phyloP scores from a whole-genome alignment of 2,797 vertebrate genomes.

The Threskiornis aethiopicus region DNA sequence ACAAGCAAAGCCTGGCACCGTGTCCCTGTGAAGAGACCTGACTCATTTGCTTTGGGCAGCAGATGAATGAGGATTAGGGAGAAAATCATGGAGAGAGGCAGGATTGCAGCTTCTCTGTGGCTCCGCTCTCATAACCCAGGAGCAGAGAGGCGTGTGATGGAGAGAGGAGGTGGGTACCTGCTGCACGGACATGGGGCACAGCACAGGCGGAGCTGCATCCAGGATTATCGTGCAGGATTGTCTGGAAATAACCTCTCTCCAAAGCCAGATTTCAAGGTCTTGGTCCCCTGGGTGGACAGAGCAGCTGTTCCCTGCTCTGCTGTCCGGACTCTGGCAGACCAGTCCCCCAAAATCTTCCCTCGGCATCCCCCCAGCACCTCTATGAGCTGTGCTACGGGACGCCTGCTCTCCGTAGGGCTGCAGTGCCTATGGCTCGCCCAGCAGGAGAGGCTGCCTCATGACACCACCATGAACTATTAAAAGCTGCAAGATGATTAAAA shows the following conservation, averaged over 20 bases:
- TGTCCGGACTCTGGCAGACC: not conserved
- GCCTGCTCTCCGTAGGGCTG: rapidly evolving
- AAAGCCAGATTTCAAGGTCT: not conserved
- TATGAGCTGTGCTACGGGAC: rapidly evolving
- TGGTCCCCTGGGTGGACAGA: not conserved
- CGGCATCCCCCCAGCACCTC: no score
- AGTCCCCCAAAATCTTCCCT: not conserved
- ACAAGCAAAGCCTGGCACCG: not conserved
- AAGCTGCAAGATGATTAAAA: conserved; percentile 5
- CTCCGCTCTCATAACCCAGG: not conserved
- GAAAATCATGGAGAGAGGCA: not conserved
- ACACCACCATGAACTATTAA: not conserved
- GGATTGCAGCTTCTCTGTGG: not conserved
- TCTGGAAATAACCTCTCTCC: not conserved
- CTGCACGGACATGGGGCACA: rapidly evolving
- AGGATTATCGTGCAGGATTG: not conserved
- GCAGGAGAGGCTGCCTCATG: not conserved
- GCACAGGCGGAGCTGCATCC: not conserved
- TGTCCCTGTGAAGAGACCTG: not conserved
- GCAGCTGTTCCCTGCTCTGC: not conserved
- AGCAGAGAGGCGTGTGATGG: not conserved
- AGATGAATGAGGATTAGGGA: not conserved
- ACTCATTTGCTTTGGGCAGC: not conserved
- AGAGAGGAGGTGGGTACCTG: not conserved
- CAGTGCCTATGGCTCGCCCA: not conserved